phyloP scores from a whole-genome alignment of 2,797 vertebrate genomes.

The Bufotes viridis region DNA sequence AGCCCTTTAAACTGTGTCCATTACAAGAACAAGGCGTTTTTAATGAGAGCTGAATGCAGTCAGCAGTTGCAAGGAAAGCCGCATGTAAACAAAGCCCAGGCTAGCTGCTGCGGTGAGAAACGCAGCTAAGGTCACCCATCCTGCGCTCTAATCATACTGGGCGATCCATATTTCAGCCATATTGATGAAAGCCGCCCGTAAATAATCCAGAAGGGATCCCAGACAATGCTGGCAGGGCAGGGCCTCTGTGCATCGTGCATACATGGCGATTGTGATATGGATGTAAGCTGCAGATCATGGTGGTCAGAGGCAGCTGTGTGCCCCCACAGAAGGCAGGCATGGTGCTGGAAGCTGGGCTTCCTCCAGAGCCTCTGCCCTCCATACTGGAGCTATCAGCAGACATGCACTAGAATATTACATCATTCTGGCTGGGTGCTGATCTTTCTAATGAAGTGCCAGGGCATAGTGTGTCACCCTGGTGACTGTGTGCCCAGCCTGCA shows the following conservation, averaged over 20 bases:
- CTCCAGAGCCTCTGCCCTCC: not conserved
- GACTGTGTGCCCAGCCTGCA: too few relatives aligned
- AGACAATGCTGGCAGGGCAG: slow-evolving; percentile 72
- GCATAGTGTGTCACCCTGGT: too few relatives aligned
- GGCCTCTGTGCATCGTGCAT: slow-evolving; percentile 73
- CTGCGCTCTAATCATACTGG: slow-evolving; percentile 22
- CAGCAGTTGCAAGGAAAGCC: slow-evolving; percentile 34
- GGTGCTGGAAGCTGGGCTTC: not conserved
- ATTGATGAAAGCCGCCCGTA: slow-evolving; percentile 68
- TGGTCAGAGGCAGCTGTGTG: slow-evolving; percentile 70
- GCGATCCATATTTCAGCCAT: slow-evolving; percentile 47
- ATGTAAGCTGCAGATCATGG: slow-evolving; percentile 75
- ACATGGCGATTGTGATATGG: slow-evolving; percentile 79
- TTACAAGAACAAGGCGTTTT: slow-evolving; percentile 51
- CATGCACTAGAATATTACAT: too few relatives aligned
- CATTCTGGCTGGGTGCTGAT: too few relatives aligned
- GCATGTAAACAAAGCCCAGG: slow-evolving; percentile 52
- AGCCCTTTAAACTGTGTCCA: slow-evolving; percentile 47
- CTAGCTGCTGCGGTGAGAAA: slow-evolving; percentile 3
- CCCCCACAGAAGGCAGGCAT: slow-evolving; percentile 76
- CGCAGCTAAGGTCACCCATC: slow-evolving; percentile 18
- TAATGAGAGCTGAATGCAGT: slow-evolving; percentile 55
- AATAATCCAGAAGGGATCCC: slow-evolving; percentile 71
- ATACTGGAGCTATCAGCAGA: not conserved
- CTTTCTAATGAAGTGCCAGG: too few relatives aligned